phyloP scores from a whole-genome alignment of 2,888 invertebrate genomes.

The Ametastegia equiseti region DNA sequence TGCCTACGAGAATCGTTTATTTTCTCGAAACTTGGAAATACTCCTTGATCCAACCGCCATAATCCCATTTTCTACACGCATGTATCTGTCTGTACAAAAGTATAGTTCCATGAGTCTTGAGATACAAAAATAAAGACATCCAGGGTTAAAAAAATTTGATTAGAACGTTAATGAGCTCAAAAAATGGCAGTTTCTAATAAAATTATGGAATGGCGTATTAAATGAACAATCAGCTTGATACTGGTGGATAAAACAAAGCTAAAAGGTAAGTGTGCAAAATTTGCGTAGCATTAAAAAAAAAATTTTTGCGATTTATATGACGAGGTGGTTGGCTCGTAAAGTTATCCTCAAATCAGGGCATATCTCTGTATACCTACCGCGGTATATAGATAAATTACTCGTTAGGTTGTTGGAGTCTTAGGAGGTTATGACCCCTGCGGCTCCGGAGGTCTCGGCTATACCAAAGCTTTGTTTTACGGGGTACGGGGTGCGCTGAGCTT shows the following conservation, averaged over 20 bases:
- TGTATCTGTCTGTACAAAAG: background rate
- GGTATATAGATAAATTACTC: conserved; percentile 27
- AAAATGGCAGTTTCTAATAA: no score
- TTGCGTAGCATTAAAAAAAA: background rate
- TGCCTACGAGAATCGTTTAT: conserved; percentile 26
- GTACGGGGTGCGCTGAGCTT: conserved; percentile 31
- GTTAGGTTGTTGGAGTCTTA: conserved; percentile 36
- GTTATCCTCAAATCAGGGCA: conserved; percentile 15
- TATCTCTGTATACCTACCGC: conserved; percentile 26
- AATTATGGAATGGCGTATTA: no score
- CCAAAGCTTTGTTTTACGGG: conserved; percentile 36
- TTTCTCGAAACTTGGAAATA: background rate
- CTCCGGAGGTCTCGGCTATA: conserved; percentile 11
- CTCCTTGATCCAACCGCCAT: conserved; percentile 3
- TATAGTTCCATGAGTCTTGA: background rate
- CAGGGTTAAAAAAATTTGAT: no score
- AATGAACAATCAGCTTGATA: no score
- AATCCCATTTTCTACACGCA: background rate
- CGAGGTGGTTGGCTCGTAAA: background rate
- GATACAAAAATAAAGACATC: no score
- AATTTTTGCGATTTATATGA: background rate
- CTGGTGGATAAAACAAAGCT: no score
- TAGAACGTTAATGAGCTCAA: no score
- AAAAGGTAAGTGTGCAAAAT: background rate
- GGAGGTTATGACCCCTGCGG: conserved; percentile 31